Conservation (phyloP, 2,888 invertebrate species). For the Latrodectus hesperus region DNA sequence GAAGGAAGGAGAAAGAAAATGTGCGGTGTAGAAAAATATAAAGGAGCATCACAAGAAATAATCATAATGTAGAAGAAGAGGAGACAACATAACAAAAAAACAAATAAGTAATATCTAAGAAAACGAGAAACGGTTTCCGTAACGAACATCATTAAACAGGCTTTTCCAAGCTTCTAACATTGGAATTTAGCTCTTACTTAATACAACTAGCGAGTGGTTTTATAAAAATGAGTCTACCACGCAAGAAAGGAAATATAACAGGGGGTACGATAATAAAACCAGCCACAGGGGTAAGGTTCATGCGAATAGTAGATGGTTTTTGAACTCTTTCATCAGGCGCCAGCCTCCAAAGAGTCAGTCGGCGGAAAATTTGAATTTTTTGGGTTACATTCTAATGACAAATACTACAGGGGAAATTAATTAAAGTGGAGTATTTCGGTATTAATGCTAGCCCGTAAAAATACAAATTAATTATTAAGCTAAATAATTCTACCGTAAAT, state of each 20-base stretch:
- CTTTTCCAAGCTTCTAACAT: slow-evolving; percentile 54
- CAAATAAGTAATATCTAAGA: slow-evolving; percentile 28
- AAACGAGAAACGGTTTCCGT: slow-evolving; percentile 42
- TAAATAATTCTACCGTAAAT: too few relatives aligned
- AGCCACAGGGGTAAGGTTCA: slow-evolving; percentile 49
- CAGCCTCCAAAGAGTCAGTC: not conserved
- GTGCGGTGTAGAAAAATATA: slow-evolving; percentile 6
- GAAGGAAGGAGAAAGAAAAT: slow-evolving; percentile 27
- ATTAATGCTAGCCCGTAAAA: too few relatives aligned
- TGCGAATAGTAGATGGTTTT: slow-evolving; percentile 14
- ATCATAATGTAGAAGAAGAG: slow-evolving; percentile 15
- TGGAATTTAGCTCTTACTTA: slow-evolving; percentile 20
- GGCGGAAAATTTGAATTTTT: not conserved
- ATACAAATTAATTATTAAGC: too few relatives aligned
- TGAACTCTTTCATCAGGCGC: slow-evolving; percentile 38
- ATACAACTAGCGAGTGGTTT: slow-evolving; percentile 35
- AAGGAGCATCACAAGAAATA: not conserved
- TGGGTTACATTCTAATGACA: not conserved
- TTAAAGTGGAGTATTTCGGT: not conserved
- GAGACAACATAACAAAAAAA: slow-evolving; percentile 19
- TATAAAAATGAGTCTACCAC: slow-evolving; percentile 27
- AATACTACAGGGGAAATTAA: not conserved
- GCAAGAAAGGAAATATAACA: slow-evolving; percentile 54
- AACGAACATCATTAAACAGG: slow-evolving; percentile 57
- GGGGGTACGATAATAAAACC: slow-evolving; percentile 54